Evolutionary conservation across 2,113 vertebrate species (phyloP).

Genomic region (Chaetops frenatus): DNA sequence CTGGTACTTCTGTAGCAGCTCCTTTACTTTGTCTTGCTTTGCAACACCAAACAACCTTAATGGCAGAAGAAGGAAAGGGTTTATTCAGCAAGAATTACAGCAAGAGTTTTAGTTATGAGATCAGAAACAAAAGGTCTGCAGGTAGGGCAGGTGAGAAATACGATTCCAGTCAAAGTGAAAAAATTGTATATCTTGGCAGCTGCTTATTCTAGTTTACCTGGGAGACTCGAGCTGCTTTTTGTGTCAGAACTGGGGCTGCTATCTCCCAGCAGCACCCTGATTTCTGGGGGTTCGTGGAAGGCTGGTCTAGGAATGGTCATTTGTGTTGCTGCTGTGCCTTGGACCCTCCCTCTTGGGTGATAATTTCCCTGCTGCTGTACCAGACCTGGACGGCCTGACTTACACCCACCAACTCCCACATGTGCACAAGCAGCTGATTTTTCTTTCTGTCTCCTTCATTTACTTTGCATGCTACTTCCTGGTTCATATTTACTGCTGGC

Average conservation of each 20-base stretch:
- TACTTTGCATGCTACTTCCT: not conserved
- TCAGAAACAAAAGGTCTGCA: not conserved
- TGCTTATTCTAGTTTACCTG: not conserved
- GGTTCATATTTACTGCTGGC: not conserved
- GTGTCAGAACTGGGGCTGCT: not conserved
- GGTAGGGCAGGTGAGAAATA: not conserved
- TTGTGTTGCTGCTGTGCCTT: not conserved
- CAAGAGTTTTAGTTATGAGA: not conserved
- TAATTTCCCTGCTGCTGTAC: not conserved
- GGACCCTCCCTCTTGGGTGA: not conserved
- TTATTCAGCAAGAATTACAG: not conserved
- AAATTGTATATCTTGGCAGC: not conserved
- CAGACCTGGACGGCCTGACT: not conserved
- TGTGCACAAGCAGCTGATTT: not conserved
- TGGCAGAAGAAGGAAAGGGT: not conserved
- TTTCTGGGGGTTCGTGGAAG: not conserved
- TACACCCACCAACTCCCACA: fast-evolving
- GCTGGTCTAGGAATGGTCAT: not conserved
- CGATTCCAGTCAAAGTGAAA: not conserved
- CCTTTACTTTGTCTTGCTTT: not conserved
- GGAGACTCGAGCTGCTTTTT: not conserved
- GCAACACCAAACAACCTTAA: not conserved
- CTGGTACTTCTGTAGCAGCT: not conserved
- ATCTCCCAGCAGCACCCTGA: not conserved
- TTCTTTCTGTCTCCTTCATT: not conserved